phyloP scores from a whole-genome alignment of 2,113 vertebrate species.

The Cavia porcellus region DNA sequence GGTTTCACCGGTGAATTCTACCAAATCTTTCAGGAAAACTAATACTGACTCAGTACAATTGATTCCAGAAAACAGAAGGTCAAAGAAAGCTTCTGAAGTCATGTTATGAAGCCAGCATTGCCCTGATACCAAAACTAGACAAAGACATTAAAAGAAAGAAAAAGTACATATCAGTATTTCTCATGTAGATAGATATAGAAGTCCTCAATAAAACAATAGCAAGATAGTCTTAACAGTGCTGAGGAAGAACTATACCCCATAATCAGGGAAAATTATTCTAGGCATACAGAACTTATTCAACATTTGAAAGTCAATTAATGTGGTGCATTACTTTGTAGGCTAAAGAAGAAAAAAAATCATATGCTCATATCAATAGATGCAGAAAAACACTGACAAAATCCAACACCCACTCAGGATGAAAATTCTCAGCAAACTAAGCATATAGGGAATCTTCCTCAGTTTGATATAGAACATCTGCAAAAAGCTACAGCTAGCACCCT shows the following conservation, averaged over 20 bases:
- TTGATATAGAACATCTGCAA: background rate
- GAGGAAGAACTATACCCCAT: background rate
- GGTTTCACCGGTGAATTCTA: conserved; percentile 2
- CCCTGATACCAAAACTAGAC: background rate
- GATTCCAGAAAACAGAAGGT: background rate
- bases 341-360: conserved; percentile 47
- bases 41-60: background rate
- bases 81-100: background rate
- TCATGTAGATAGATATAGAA: background rate
- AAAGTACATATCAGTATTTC: background rate
- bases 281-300: background rate
- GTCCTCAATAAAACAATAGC: background rate
- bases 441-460: background rate
- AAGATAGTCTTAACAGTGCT: background rate
- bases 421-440: background rate
- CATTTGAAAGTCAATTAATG: background rate
- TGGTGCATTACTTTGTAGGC: background rate
- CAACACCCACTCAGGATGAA: background rate
- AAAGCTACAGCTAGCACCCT: background rate
- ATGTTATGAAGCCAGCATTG: background rate
- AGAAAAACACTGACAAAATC: background rate
- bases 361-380: background rate
- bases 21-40: background rate
- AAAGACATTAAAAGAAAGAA: background rate
- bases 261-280: background rate